These are phyloP conservation scores for Suncus etruscus DNA, from an alignment of 2,113 vertebrate species.

Conservation along the genomic window DNA sequence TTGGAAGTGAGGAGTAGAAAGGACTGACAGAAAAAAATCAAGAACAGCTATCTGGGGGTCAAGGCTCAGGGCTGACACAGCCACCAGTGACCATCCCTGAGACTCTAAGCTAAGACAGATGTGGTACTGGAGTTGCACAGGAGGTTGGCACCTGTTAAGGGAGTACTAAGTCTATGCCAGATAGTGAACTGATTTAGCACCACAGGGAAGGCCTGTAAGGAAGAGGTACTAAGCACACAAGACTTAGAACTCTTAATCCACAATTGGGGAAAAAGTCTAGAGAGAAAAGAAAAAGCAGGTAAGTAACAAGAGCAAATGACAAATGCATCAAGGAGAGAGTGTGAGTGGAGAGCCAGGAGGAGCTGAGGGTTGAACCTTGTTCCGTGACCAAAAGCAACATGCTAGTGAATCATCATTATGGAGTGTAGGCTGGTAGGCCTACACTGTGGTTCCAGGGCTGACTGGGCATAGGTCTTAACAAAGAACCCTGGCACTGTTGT, in stretches of 20 bases:
- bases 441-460: too few relatives aligned
- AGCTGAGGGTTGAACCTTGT: neutral
- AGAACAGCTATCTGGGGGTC: too few relatives aligned
- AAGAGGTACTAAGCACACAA: too few relatives aligned
- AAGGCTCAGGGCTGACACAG: too few relatives aligned
- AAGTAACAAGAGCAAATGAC: neutral
- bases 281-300: neutral
- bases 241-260: too few relatives aligned
- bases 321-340: neutral
- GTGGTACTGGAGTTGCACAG: neutral
- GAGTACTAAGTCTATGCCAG: too few relatives aligned
- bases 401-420: too few relatives aligned
- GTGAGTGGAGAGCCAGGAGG: neutral
- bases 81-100: rapidly evolving
- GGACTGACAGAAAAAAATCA: rapidly evolving
- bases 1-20: rapidly evolving
- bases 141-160: too few relatives aligned
- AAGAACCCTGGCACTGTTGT: neutral
- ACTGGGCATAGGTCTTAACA: neutral
- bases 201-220: neutral
- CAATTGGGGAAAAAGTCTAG: neutral
- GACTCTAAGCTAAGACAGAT: neutral
- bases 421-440: neutral
- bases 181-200: too few relatives aligned
- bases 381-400: neutral